Evolutionary conservation across 2,113 vertebrate genomes (phyloP).

Genomic region (Zapornia atra): DNA sequence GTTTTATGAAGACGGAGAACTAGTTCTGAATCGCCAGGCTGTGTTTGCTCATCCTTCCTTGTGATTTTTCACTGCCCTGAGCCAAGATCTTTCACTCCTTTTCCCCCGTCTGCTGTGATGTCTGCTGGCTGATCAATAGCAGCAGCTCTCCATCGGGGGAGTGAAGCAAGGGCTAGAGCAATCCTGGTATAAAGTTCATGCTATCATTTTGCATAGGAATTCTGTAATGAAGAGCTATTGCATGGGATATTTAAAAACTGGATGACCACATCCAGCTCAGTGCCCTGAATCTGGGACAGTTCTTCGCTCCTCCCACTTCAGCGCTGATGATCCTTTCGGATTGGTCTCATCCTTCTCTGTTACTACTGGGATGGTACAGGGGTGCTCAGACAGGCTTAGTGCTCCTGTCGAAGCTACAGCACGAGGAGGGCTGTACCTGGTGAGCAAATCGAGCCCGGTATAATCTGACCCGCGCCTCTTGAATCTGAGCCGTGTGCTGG

Average conservation of each 20-base stretch:
- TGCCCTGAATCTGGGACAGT: not conserved
- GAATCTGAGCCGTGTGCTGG: not conserved
- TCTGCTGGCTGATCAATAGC: not conserved
- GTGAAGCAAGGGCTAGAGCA: not conserved
- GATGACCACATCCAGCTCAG: rapidly evolving
- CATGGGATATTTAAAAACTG: not conserved
- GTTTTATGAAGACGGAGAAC: not conserved
- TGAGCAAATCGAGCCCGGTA: not conserved
- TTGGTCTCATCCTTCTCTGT: not conserved
- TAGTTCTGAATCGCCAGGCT: not conserved
- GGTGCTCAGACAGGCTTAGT: not conserved
- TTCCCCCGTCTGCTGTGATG: rapidly evolving
- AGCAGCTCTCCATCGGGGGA: not conserved
- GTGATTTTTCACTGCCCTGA: not conserved
- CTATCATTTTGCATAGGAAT: not conserved
- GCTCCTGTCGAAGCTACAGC: rapidly evolving
- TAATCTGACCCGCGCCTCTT: not conserved
- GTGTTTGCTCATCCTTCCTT: rapidly evolving
- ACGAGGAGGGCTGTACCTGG: not conserved
- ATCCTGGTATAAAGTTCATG: not conserved
- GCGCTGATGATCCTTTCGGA: not conserved
- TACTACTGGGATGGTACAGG: not conserved
- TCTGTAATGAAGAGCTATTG: not conserved
- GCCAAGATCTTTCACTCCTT: not conserved
- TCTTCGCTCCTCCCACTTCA: not conserved